Evolutionary conservation across 2,113 vertebrate species (phyloP), one percentile per base, ranked within the genome.

Genomic region (Oncorhynchus tshawytscha): DNA sequence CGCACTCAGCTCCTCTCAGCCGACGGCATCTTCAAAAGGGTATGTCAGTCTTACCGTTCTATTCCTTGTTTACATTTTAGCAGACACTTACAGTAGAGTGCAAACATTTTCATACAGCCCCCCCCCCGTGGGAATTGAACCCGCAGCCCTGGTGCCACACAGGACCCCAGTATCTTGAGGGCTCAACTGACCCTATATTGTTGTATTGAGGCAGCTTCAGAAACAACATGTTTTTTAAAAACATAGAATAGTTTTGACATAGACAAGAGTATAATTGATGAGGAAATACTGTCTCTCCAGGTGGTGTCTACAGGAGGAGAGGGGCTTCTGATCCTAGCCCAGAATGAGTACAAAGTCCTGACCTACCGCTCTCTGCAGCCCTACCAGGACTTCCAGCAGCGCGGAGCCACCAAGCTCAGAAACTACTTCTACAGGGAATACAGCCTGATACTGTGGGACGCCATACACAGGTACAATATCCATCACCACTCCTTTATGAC

Each of bases 311-410:
- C 89, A 12, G 90, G 91, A 22, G 90, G 90, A 0, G 86, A 90
- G 0, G 93, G 90, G 3, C 9, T 93, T 22, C 0, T 89, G 79
- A n/a, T 92, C 15, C 51, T 93, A 31, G 83, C 91, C 20, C 89
- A 90, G 60, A 87, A 83, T 20, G 92, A 92, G 22, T 91, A 92
- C 79, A 81, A 89, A 73, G 8, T 69, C 12, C 75, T 94, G 68
- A 93, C 91, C 31, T 94, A 91, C 73, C 78, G 81, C 22, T 94
- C 93, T 2, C 90, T 94, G 3, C 91, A 91, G 70, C 91, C 91
- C 13, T 31, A 0, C 1, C 2, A 68, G 0, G 92, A 94, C 81
- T 90, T 92, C 73, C 0, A 0, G 3, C 85, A 90, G 24, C 86
- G 91, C 45, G 91, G 88, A 0, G 82, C 92, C 1, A 80, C 65